phyloP scores from a whole-genome alignment of 1,140 invertebrate genomes.

The Brachionus rotundiformis region DNA sequence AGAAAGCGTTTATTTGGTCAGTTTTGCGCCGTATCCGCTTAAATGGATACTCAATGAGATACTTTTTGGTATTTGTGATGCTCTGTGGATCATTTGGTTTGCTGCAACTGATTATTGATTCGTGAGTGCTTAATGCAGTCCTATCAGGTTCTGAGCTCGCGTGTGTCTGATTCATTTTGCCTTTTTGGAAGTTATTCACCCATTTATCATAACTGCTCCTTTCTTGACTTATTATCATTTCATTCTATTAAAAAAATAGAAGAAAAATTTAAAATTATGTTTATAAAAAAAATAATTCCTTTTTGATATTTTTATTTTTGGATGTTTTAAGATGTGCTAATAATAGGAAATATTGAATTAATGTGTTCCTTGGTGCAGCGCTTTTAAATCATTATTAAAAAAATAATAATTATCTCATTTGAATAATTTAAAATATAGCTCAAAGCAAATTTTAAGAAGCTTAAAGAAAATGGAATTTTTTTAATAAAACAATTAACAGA shows the following conservation, averaged over 20 bases:
- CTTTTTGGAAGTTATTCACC: neutral
- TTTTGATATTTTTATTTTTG: neutral
- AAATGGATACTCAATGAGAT: slow-evolving; percentile 38
- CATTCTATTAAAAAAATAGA: neutral
- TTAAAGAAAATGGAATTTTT: neutral
- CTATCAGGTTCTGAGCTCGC: neutral
- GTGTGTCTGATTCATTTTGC: slow-evolving; percentile 1
- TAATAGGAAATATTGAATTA: neutral
- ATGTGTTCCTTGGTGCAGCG: neutral
- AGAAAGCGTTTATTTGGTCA: neutral
- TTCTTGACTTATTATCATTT: slow-evolving; percentile 1
- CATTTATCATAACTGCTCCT: neutral
- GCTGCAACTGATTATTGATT: neutral
- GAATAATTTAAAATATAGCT: neutral
- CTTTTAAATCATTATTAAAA: neutral
- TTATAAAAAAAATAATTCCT: neutral
- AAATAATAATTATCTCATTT: slow-evolving; percentile 16
- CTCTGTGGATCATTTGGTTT: neutral
- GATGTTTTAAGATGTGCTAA: neutral
- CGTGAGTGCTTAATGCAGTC: neutral
- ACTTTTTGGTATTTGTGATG: neutral
- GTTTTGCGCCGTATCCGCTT: neutral
- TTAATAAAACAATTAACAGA: neutral
- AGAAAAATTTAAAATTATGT: neutral
- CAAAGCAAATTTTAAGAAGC: neutral